Percentiles rank a stretch among this genome's conserved stretches.
Evolutionary conservation across 2,113 vertebrate species (phyloP).

Genomic region (Ophiodon elongatus): DNA sequence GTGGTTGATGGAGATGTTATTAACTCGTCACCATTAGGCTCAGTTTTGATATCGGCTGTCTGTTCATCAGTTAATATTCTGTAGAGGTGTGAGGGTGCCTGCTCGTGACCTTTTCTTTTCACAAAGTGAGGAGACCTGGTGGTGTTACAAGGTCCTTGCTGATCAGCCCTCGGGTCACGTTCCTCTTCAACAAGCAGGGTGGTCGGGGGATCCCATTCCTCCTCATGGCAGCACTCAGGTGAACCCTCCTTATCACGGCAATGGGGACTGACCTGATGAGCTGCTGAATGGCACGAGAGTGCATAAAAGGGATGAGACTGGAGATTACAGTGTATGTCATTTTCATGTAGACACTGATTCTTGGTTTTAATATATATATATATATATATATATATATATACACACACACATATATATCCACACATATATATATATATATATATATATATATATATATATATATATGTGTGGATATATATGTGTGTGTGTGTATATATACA

Average conservation of each 20-base stretch:
- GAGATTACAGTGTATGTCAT: neutral
- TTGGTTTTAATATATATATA: too few species aligned
- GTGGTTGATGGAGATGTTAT: neutral
- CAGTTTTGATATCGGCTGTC: neutral
- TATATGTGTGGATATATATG: too few species aligned
- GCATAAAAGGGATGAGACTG: neutral
- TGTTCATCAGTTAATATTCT: neutral
- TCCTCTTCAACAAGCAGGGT: slow-evolving; percentile 3
- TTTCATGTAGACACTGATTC: too few species aligned
- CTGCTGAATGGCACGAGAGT: neutral
- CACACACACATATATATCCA: too few species aligned
- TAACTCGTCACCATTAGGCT: neutral
- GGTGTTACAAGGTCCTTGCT: neutral
- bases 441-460: too few species aligned
- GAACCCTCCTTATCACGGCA: neutral
- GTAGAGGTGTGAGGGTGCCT: neutral
- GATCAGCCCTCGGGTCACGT: neutral
- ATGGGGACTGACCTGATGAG: neutral
- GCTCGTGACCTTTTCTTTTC: neutral
- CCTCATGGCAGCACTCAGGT: neutral
- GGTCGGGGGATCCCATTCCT: neutral
- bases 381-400: too few species aligned
- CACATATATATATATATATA: too few species aligned
- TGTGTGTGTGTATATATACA: too few species aligned
- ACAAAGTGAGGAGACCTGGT: neutral